phyloP scores from a whole-genome alignment of 2,113 vertebrate species.

The Mormoops blainvillei region DNA sequence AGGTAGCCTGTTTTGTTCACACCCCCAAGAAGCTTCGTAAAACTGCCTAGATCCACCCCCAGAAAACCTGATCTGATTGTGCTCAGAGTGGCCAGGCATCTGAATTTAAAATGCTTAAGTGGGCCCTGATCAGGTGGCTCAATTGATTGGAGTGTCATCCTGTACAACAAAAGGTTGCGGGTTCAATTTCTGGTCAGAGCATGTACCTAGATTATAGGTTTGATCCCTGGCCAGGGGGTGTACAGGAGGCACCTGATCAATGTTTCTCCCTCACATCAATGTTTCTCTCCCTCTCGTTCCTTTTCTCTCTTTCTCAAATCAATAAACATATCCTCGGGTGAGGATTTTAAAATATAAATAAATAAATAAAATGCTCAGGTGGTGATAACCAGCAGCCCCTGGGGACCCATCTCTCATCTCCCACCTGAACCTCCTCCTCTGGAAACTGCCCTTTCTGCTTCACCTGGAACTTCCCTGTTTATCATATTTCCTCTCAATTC shows the following conservation, averaged over 20 bases:
- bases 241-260: no score
- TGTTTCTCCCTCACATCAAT: no score
- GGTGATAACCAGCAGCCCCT: neutral
- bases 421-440: neutral
- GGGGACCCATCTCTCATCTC: neutral
- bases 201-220: no score
- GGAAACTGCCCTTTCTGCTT: neutral
- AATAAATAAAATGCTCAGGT: neutral
- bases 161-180: no score
- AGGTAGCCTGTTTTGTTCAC: neutral
- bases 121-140: neutral
- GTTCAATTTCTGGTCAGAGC: no score
- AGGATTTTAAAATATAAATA: no score
- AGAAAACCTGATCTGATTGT: neutral
- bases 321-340: no score
- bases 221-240: no score
- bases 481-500: neutral
- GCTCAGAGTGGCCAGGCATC: neutral
- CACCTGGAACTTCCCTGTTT: neutral
- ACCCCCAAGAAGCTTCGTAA: neutral
- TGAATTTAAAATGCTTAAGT: neutral
- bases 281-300: no score
- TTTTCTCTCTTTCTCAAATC: no score
- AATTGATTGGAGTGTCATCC: no score
- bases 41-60: neutral